Conservation (phyloP, 2,113 vertebrate genomes). For the Lonchura striata region DNA sequence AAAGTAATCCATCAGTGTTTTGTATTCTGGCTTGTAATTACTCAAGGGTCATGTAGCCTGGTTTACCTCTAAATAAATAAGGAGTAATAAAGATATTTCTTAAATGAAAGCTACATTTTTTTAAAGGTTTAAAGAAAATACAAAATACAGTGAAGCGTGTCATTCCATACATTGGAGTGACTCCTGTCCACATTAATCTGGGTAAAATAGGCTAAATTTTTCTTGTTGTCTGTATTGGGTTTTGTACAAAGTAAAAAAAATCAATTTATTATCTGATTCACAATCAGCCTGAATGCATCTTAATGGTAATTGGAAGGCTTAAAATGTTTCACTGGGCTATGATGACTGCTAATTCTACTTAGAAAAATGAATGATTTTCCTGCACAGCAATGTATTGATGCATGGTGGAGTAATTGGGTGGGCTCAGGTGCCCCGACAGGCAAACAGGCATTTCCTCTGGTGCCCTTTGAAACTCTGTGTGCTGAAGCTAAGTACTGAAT, state of each 20-base stretch:
- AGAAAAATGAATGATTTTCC: neutral
- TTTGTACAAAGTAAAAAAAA: neutral
- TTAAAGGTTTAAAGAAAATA: neutral
- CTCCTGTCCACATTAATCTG: neutral
- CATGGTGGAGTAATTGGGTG: rapidly evolving
- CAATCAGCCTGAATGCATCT: neutral
- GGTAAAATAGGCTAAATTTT: neutral
- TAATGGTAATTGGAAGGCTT: neutral
- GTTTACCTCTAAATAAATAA: neutral
- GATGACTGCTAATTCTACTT: neutral
- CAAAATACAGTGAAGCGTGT: neutral
- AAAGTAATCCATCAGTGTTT: neutral
- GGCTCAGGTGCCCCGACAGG: neutral
- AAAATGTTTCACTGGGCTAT: neutral
- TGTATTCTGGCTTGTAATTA: neutral
- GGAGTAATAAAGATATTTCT: neutral
- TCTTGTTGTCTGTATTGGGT: neutral
- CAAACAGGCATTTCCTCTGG: neutral
- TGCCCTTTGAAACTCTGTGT: neutral
- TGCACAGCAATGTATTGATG: rapidly evolving
- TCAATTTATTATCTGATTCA: neutral
- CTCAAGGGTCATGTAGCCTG: neutral
- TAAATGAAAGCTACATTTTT: neutral
- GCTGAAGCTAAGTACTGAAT: neutral
- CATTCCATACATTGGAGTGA: neutral